Percentiles rank a stretch among this genome's conserved stretches.
Evolutionary conservation across 2,888 invertebrate species (phyloP).

Genomic region (Apomyelois bistriatella): DNA sequence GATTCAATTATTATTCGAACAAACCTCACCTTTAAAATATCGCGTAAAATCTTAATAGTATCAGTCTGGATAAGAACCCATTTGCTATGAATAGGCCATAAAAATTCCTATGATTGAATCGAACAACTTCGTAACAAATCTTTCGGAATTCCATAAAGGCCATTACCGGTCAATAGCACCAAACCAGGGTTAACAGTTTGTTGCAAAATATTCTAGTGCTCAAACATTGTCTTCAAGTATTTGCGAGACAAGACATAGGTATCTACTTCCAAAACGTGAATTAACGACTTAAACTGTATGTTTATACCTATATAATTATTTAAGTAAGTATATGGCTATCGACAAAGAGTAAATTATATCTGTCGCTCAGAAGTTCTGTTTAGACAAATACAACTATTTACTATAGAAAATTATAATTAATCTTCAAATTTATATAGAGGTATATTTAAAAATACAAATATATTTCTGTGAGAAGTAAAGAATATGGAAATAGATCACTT

Average conservation of each 20-base stretch:
- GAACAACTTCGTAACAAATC: not conserved
- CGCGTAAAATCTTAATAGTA: constrained; percentile 12
- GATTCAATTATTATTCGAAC: not conserved
- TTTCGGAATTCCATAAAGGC: constrained; percentile 7
- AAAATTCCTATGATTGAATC: constrained; percentile 7
- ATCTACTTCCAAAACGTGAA: too few relatives aligned
- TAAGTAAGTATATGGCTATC: too few relatives aligned
- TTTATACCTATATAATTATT: too few relatives aligned
- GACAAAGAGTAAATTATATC: too few relatives aligned
- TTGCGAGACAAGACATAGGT: not conserved
- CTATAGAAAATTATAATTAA: too few relatives aligned
- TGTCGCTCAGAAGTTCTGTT: too few relatives aligned
- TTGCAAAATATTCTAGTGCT: not conserved
- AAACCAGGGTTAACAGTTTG: not conserved
- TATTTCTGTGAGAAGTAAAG: too few relatives aligned
- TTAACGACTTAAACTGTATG: too few relatives aligned
- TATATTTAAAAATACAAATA: too few relatives aligned
- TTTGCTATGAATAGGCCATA: constrained; percentile 2
- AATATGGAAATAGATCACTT: too few relatives aligned
- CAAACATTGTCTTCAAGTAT: not conserved
- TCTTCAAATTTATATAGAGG: too few relatives aligned
- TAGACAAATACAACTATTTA: too few relatives aligned
- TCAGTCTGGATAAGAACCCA: not conserved
- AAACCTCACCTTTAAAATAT: not conserved
- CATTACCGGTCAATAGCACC: constrained; percentile 5